Conservation (phyloP, 2,797 vertebrate species). For the Microctenopoma lineatum region DNA sequence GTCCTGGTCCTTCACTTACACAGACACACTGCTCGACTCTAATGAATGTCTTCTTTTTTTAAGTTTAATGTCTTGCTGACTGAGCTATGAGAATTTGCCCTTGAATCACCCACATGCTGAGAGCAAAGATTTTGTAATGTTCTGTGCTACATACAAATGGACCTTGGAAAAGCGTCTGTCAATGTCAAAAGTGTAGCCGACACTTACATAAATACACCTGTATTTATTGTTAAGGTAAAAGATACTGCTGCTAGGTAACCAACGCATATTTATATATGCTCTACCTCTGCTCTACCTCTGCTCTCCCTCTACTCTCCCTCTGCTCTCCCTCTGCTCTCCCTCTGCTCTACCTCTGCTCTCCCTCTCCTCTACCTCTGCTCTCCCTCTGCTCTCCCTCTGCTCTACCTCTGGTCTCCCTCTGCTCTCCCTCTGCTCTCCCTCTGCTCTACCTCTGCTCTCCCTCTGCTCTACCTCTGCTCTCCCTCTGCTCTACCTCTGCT, state of each 20-base stretch:
- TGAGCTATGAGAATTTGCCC: background rate
- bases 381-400: no score
- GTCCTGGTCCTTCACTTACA: background rate
- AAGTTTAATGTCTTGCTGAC: background rate
- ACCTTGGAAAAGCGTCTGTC: background rate
- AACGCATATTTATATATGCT: background rate
- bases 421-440: no score
- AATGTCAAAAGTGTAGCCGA: background rate
- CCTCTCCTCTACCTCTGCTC: no score
- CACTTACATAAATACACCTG: background rate
- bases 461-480: no score
- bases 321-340: no score
- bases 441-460: no score
- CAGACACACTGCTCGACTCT: background rate
- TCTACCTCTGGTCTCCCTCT: no score
- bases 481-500: no score
- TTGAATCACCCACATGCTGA: slow-evolving; percentile 8
- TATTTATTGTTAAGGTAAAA: background rate
- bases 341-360: no score
- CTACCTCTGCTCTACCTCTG: no score
- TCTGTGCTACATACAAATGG: background rate
- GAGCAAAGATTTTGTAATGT: background rate
- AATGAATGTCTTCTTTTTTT: background rate
- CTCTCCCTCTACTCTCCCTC: no score
- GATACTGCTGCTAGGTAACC: background rate